Evolutionary conservation across 2,797 vertebrate species (phyloP).

Genomic region (Chrysocyon brachyurus): DNA sequence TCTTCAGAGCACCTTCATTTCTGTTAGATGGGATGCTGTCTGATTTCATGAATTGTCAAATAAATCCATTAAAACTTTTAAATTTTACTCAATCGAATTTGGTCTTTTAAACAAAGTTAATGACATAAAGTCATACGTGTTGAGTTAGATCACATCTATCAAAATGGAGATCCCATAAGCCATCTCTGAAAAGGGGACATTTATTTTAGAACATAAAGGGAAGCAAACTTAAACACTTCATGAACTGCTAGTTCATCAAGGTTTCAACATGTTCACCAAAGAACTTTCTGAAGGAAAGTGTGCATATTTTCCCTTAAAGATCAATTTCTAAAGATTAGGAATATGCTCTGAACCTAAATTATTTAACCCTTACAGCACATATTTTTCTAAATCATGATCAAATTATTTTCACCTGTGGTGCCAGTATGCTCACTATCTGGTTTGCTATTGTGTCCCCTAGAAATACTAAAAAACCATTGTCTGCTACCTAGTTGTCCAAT

Average conservation of each 20-base stretch:
- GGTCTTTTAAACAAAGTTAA: neutral
- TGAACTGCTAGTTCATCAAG: neutral
- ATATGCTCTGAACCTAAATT: neutral
- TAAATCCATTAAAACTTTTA: neutral
- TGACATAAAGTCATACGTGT: neutral
- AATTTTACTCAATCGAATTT: neutral
- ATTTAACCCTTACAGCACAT: neutral
- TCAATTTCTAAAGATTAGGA: constrained; percentile 63
- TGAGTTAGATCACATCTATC: constrained; percentile 3
- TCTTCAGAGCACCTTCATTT: neutral
- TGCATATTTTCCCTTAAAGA: neutral
- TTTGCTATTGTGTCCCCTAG: neutral
- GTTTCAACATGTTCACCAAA: neutral
- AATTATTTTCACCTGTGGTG: constrained; percentile 8
- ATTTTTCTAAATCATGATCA: constrained; percentile 55
- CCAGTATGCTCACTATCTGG: neutral
- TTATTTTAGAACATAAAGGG: neutral
- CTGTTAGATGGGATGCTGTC: neutral
- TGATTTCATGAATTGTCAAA: neutral
- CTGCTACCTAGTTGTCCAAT: neutral
- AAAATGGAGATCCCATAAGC: neutral
- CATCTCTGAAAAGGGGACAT: neutral
- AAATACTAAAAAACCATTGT: neutral
- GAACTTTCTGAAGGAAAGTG: neutral
- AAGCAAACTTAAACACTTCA: neutral